Evolutionary conservation across 2,888 invertebrate species (phyloP).

Genomic region (Tenthredo amoena): DNA sequence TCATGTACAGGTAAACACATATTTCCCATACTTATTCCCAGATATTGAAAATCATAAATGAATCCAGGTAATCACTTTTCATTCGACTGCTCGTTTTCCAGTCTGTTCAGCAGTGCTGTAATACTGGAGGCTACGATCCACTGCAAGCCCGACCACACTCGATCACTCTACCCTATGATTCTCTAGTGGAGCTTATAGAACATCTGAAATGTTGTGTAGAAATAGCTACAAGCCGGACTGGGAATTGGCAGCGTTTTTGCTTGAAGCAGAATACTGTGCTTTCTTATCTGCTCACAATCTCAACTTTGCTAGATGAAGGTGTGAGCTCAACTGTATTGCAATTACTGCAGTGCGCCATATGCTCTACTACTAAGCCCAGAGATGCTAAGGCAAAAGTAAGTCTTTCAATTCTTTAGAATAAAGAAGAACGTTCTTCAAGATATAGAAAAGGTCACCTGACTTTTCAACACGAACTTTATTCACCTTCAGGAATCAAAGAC

Average conservation of each 20-base stretch:
- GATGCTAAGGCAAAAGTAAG: constrained; percentile 70
- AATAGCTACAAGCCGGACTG: constrained; percentile 93
- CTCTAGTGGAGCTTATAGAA: constrained; percentile 95
- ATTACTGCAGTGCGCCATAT: constrained; percentile 93
- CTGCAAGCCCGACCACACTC: constrained; percentile 77
- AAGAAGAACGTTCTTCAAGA: background rate
- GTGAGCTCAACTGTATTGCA: constrained; percentile 95
- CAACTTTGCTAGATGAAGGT: constrained; percentile 90
- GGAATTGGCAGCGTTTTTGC: constrained; percentile 97
- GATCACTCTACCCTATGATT: constrained; percentile 89
- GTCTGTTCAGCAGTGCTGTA: constrained; percentile 80
- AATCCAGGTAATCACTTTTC: constrained; percentile 21
- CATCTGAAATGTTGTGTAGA: constrained; percentile 97
- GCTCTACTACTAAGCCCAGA: constrained; percentile 79
- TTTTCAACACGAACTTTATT: background rate
- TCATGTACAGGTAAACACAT: constrained; percentile 85
- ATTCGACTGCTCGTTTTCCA: constrained; percentile 61
- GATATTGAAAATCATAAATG: background rate
- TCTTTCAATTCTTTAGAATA: background rate
- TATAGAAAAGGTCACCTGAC: too few relatives aligned
- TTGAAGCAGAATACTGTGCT: constrained; percentile 87
- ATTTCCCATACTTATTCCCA: background rate
- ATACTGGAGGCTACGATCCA: constrained; percentile 80
- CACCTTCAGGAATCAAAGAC: constrained; percentile 62
- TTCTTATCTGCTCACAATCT: constrained; percentile 91